Percentiles rank a stretch among this genome's conserved stretches.
These are phyloP conservation scores for Alligator sinensis DNA, from an alignment of 2,113 vertebrate species.

Conservation along the genomic window DNA sequence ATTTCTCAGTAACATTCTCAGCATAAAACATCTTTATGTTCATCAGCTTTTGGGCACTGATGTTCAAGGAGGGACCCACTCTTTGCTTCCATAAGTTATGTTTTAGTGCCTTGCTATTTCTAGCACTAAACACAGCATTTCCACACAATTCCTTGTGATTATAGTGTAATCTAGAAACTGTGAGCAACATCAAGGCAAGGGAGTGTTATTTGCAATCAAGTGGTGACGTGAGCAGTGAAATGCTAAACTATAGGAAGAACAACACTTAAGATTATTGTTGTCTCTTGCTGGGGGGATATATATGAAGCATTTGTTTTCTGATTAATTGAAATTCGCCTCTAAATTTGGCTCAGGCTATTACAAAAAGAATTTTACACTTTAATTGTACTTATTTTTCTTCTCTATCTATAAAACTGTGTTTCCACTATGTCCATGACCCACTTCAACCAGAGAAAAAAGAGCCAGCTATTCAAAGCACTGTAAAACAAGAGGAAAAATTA, in stretches of 20 bases:
- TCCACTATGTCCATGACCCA: constrained; percentile 49
- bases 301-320: neutral
- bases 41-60: neutral
- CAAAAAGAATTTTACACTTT: constrained; percentile 55
- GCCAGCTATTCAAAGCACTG: constrained; percentile 27
- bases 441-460: constrained; percentile 28
- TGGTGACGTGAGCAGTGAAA: neutral
- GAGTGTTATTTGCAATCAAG: constrained; percentile 13
- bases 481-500: constrained; percentile 1
- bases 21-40: neutral
- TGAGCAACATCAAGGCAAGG: neutral
- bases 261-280: constrained; percentile 31
- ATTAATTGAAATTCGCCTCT: constrained; percentile 28
- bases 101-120: neutral
- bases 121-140: neutral
- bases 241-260: neutral
- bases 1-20: neutral
- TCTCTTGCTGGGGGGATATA: constrained; percentile 40
- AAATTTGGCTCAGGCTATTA: constrained; percentile 54
- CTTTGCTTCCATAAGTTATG: neutral
- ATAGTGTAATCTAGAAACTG: neutral
- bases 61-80: neutral
- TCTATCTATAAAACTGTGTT: constrained; percentile 57
- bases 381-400: constrained; percentile 55
- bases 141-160: neutral